Base-by-base conservation (phyloP, 2,888 invertebrate genomes). In the Eueremaeus valkanovi region DNA sequence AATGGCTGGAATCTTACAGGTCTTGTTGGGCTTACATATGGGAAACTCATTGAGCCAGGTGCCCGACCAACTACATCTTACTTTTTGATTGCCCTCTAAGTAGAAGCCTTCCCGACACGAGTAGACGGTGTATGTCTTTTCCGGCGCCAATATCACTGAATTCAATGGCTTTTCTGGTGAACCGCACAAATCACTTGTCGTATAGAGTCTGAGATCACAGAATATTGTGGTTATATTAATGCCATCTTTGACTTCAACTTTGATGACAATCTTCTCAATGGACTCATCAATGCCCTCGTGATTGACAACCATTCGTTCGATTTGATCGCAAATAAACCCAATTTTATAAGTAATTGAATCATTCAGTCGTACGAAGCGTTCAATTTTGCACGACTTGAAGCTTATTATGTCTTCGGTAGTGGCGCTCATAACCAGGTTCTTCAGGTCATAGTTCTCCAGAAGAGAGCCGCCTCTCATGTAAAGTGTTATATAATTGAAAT, bases 121-220 rank as follows among this genome's bases (percentile, higher is more conserved):
- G 27, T 31, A 61, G 11, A 61, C 61, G 2, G 31, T 21, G 18
- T 61, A 61, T 9, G 31, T 8, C 61, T 31, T 61, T 6, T 61
- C 61, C 9, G 9, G 8, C 1, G 24, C 61, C 61, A 61, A 61
- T 6, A 31, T 3, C 3, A 16, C 31, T 3, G 61, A 61, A 18
- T 61, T 31, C 18, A 61, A 16, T 6, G 61, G 61, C 31, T 31
- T 61, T 61, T 61, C 61, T 1, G 61, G 61, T 61, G 61, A 61
- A 29, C 61, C 61, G 18, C 61, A 61, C 3, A 24, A 61, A 61
- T 61, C 33, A 16, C 31, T 61, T 11, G 8, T 6, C 6, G 13
- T 31, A 61, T 61, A 61, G 3, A 61, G 8, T 13, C 18, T 27
- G 1, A 61, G 31, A 61, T 29, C 29, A 16, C 61, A 61, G 31